phyloP scores from a whole-genome alignment of 2,113 vertebrate genomes.

The Hucho hucho region DNA sequence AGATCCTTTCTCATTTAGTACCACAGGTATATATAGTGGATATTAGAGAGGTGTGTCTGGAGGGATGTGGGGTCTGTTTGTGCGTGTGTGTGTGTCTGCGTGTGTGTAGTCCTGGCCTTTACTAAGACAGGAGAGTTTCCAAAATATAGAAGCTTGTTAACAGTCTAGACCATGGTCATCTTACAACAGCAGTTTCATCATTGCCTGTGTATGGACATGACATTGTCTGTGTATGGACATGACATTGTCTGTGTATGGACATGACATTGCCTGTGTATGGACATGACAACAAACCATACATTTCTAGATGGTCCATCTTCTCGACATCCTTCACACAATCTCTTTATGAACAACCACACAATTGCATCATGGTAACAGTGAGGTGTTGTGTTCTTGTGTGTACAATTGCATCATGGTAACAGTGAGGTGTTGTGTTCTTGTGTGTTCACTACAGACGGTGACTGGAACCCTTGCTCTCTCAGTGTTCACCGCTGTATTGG shows the following conservation, averaged over 20 bases:
- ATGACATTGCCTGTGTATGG: too few species aligned
- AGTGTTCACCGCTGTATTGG: constrained; percentile 85
- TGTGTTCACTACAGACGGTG: constrained; percentile 64
- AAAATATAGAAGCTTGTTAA: neutral
- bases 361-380: neutral
- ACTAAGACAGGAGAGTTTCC: neutral
- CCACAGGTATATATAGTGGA: constrained; percentile 53
- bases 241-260: too few species aligned
- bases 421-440: constrained; percentile 12
- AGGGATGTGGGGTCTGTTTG: too few species aligned
- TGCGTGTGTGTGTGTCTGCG: neutral
- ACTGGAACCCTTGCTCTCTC: constrained; percentile 83
- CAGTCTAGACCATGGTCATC: neutral
- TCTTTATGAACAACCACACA: neutral
- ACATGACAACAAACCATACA: too few species aligned
- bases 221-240: too few species aligned
- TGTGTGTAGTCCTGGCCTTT: neutral
- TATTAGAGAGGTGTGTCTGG: neutral
- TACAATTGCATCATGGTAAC: constrained; percentile 2
- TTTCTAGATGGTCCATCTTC: neutral
- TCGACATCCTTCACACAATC: neutral
- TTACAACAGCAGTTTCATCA: neutral
- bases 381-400: neutral
- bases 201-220: neutral
- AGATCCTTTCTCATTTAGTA: constrained; percentile 42